Conservation (phyloP, 2,797 vertebrate species). For the Alectoris magna region DNA sequence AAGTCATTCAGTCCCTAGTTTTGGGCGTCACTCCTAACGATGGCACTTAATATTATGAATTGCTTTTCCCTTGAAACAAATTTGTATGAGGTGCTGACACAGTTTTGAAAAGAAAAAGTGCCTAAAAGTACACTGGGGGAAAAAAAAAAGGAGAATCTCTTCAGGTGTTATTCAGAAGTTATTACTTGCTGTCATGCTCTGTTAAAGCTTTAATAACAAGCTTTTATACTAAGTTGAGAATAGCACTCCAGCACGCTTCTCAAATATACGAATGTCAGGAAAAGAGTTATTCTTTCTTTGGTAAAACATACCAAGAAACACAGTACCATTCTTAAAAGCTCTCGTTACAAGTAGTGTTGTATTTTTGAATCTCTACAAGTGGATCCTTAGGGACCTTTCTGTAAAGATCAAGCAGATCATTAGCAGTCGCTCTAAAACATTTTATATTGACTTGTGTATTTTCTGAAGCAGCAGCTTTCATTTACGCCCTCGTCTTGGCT, state of each 20-base stretch:
- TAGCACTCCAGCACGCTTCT: neutral
- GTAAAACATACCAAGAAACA: constrained; percentile 19
- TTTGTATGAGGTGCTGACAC: neutral
- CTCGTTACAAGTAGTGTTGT: neutral
- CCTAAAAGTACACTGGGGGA: neutral
- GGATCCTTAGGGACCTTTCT: neutral
- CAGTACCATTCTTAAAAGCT: neutral
- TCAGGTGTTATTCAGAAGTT: constrained; percentile 4
- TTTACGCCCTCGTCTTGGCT: neutral
- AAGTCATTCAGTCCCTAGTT: neutral
- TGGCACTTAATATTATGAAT: neutral
- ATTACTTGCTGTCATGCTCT: constrained; percentile 33
- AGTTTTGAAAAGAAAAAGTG: neutral
- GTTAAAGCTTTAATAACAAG: constrained; percentile 30
- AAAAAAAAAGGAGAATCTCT: neutral
- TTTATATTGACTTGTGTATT: constrained; percentile 30
- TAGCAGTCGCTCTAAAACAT: constrained; percentile 23
- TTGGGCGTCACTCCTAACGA: neutral
- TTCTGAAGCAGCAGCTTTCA: constrained; percentile 2
- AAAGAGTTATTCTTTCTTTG: neutral
- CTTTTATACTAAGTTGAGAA: constrained; percentile 24
- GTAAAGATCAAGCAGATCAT: constrained; percentile 44
- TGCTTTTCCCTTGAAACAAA: neutral
- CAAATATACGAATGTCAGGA: neutral
- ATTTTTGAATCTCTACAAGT: neutral